Conservation (phyloP, 2,113 vertebrate species). For the Monopterus albus region DNA sequence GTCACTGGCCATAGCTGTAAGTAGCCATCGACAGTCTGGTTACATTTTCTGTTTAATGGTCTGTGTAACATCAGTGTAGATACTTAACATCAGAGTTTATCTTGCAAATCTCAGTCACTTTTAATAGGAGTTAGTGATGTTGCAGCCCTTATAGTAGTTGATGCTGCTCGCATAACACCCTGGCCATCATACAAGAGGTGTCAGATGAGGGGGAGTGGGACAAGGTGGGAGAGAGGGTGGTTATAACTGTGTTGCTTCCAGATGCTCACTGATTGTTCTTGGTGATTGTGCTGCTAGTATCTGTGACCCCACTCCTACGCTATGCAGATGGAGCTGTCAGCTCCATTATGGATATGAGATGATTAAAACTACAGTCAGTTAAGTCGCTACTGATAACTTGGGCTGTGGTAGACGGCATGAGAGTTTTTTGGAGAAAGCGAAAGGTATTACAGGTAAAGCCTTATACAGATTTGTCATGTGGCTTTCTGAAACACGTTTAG, state of each 20-base stretch:
- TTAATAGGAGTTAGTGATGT: not conserved
- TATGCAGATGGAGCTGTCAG: slow-evolving; percentile 78
- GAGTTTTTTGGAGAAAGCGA: not conserved
- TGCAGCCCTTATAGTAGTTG: slow-evolving; percentile 16
- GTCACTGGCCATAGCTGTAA: not conserved
- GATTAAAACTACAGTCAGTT: slow-evolving; percentile 67
- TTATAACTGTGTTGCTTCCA: slow-evolving; percentile 50
- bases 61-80: not conserved
- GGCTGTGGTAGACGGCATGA: slow-evolving; percentile 16
- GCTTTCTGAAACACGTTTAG: not conserved
- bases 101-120: not conserved
- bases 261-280: slow-evolving; percentile 72
- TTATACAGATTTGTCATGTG: not conserved
- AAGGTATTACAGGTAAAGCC: not conserved
- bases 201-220: not conserved
- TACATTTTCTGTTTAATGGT: slow-evolving; percentile 3
- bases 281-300: slow-evolving; percentile 56
- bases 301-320: slow-evolving; percentile 48
- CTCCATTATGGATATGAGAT: slow-evolving; percentile 63
- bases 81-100: not conserved
- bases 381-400: slow-evolving; percentile 39
- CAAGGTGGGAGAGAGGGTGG: not conserved
- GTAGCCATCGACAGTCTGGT: not conserved
- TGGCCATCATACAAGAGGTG: slow-evolving; percentile 37
- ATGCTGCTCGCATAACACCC: slow-evolving; percentile 19